These are phyloP conservation scores for Drosophila pegasa DNA, from an alignment of 2,888 invertebrate genomes.

Conservation along the genomic window DNA sequence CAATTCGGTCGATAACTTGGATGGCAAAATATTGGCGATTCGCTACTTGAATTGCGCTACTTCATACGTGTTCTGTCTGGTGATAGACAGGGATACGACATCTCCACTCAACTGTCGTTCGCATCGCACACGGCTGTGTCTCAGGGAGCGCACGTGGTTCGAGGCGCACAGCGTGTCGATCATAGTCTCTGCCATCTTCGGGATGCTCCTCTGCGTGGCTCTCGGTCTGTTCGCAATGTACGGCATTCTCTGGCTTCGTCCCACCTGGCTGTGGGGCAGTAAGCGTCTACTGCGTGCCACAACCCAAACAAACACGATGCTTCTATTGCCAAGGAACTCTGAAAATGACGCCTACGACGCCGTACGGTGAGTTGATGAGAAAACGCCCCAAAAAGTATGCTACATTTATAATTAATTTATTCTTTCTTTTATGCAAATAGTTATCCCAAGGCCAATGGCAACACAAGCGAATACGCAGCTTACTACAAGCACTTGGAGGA, in stretches of 20 bases:
- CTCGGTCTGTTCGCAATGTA: constrained; percentile 62
- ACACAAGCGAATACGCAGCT: constrained; percentile 44
- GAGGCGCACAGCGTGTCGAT: constrained; percentile 34
- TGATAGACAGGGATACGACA: constrained; percentile 30
- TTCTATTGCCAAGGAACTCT: constrained; percentile 49
- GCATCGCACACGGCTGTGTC: constrained; percentile 50
- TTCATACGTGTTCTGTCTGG: constrained; percentile 69
- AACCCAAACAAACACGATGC: constrained; percentile 41
- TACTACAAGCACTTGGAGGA: constrained; percentile 47
- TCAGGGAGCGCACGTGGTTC: constrained; percentile 57
- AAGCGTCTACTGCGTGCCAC: constrained; percentile 43
- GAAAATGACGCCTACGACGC: constrained; percentile 14
- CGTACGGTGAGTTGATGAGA: constrained; percentile 28
- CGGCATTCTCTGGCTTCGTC: constrained; percentile 57
- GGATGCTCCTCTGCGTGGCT: constrained; percentile 46
- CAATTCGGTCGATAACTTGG: not conserved
- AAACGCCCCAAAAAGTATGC: not conserved
- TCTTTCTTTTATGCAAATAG: not conserved
- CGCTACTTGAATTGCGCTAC: constrained; percentile 31
- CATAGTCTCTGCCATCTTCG: constrained; percentile 46
- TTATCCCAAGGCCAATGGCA: constrained; percentile 1
- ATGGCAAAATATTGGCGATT: constrained; percentile 13
- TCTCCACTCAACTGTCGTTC: constrained; percentile 75
- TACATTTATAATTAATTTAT: not conserved
- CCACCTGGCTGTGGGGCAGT: constrained; percentile 59